phyloP scores from a whole-genome alignment of 2,113 vertebrate species.

The Excalfactoria chinensis region DNA sequence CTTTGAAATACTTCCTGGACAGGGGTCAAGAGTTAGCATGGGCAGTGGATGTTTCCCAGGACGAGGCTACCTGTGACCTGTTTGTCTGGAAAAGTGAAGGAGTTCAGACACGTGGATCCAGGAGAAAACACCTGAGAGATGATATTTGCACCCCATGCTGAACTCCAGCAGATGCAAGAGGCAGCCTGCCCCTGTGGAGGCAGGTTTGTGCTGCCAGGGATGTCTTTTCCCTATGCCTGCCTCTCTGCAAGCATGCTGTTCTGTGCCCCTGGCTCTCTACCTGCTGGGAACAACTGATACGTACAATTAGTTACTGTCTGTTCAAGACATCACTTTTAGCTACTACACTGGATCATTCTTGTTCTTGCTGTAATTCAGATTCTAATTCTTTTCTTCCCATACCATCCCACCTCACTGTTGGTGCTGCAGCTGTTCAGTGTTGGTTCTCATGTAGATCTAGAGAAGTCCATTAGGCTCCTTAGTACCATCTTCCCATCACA shows the following conservation, averaged over 20 bases:
- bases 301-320: neutral
- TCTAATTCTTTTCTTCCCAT: neutral
- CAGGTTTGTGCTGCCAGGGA: neutral
- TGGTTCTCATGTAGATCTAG: neutral
- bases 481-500: neutral
- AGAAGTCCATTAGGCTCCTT: neutral
- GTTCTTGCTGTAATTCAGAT: neutral
- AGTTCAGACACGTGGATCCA: neutral
- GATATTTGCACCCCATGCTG: neutral
- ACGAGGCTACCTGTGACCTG: neutral
- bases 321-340: neutral
- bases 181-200: neutral
- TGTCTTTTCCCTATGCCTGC: neutral
- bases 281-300: neutral
- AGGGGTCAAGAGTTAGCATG: neutral
- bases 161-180: neutral
- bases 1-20: neutral
- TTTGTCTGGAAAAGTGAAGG: neutral
- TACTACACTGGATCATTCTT: neutral
- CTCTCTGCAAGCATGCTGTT: neutral
- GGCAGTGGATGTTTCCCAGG: neutral
- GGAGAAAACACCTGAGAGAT: neutral
- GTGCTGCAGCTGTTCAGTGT: neutral
- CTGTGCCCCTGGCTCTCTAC: neutral
- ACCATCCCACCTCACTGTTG: neutral